Evolutionary conservation across 2,888 invertebrate species (phyloP).

Genomic region (Atrina japonica): DNA sequence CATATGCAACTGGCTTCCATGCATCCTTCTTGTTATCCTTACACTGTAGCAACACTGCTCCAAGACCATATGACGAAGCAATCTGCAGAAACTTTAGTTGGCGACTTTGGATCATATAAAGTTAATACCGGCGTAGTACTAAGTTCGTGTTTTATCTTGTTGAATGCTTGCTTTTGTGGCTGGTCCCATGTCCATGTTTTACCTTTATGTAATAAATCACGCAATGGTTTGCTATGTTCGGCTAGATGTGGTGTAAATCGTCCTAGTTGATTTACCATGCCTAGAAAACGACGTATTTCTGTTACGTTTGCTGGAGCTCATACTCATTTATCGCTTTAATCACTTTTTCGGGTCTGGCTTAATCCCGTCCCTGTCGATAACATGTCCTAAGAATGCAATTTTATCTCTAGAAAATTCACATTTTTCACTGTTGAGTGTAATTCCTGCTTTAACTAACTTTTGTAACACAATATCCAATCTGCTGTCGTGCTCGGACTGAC

Average conservation of each 20-base stretch:
- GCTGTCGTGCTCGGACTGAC: conserved; percentile 38
- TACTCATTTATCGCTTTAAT: background rate
- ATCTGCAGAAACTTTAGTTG: conserved; percentile 69
- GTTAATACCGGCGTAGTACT: conserved; percentile 67
- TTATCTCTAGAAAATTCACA: conserved; percentile 5
- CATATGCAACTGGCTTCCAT: conserved; percentile 71
- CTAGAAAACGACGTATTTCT: too few species aligned
- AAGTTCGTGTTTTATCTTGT: conserved; percentile 44
- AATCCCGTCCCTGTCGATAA: conserved; percentile 8
- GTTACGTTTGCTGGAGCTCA: background rate
- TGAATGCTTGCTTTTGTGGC: conserved; percentile 14
- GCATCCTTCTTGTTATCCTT: background rate
- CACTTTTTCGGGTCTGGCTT: conserved; percentile 27
- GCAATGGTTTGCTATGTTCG: conserved; percentile 32
- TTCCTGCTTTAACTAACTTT: conserved; percentile 19
- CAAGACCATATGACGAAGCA: conserved; percentile 73
- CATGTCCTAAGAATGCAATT: conserved; percentile 31
- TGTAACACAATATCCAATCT: conserved; percentile 27
- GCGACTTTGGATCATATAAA: conserved; percentile 64
- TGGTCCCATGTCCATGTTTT: conserved; percentile 36
- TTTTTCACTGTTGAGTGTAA: too few species aligned
- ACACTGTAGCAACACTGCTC: conserved; percentile 70
- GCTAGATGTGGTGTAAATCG: conserved; percentile 30
- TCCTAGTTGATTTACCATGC: conserved; percentile 43
- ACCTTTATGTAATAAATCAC: conserved; percentile 26